Base-by-base conservation (phyloP, 1,140 invertebrate genomes). In the Camponotus pennsylvanicus region DNA sequence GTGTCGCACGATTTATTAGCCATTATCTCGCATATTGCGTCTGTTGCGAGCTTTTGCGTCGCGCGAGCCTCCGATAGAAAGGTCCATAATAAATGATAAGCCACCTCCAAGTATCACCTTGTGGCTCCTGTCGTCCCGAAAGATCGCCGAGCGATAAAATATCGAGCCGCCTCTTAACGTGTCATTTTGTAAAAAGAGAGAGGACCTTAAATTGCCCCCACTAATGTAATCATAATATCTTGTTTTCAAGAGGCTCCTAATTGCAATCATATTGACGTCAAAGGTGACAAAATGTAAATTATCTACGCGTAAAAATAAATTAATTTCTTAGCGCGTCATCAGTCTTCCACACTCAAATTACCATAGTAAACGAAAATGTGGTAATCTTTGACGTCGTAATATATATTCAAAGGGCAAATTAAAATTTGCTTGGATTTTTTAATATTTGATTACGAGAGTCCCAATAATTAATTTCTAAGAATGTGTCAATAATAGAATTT, bases 1-100 rank as follows among this genome's bases (percentile, higher is more conserved):
- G 67, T 84, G 82, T 89, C 86, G 73, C 85, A 89, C 32, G 89
- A 89, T 89, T 86, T 89, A 89, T 89, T 89, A 86, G 71, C 63
- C 61, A 89, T 89, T 89, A 89, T 89, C 87, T 57, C 73, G 71
- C 76, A 21, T 64, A 75, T 83, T 83, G 40, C 40, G 40, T 69
- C 79, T 63, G 45, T 83, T 83, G 55, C 79, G 11, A 82, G 67
- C n/a, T 83, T 75, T 71, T 75, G 27, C 63, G 63, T 63, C 79
- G 79, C 32, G 42, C 55, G 7, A 83, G 18, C 21, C 59, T 59
- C 42, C 27, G 69, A 61, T 27, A 21, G 66, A 49, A 70, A 59
- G 42, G 52, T 40, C 15, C 45, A 40, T 45, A 45, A 80, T 80
- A 79, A 82, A 37, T 49, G 79, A 73, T 83, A 83, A 32, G 6